Base-by-base conservation (phyloP, 2,113 vertebrate genomes). In the Cryptomyrus ogoouensis region DNA sequence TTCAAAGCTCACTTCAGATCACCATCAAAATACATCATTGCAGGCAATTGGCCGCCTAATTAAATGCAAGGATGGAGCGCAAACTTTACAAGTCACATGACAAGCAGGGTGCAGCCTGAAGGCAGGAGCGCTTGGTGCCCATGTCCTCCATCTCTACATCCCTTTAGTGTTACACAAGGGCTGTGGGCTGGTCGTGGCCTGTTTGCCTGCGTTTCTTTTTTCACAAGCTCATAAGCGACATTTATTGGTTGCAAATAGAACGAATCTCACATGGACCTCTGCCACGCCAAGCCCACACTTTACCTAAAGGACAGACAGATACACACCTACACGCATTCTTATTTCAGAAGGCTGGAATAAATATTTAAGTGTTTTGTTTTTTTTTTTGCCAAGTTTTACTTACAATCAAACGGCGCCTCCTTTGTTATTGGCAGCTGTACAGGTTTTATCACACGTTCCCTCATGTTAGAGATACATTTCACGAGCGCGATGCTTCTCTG, bases 31-130 rank as follows among this genome's bases (percentile, higher is more conserved):
- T 88, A 94, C 93, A 66, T 90, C 92, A 89, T 83, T 91, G 89
- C 46, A 87, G 66, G 6, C 92, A 92, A 93, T 90, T 92, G 83
- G 49, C 89, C 93, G 44, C 9, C 19, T 93, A 91, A 94, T 94
- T 87, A 93, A 92, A 86, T 91, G 44, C 87, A 91, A 92, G 93
- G 89, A 85, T 3, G 83, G 85, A 39, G 86, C 15, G 90, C 5
- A 27, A 91, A 88, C 52, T 88, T 90, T 85, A 58, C 42, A 19
- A 42, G 12, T 42, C 39, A 39, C 12, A 9, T 15, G 13, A 6
- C 74, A 83, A 83, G 77, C 19, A 83, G 15, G 15, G 31, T 21
- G 31, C 39, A 44, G 31, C 77, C 31, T 44, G 15, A 17, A 44
- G 1, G 4, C 13, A 83, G 39, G 39, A 44, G 39, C 13, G 8